Evolutionary conservation across 64 coral and sea anemone species (phyloP), one percentile per base, ranked within the genome.

Genomic region (Montipora sp.): DNA sequence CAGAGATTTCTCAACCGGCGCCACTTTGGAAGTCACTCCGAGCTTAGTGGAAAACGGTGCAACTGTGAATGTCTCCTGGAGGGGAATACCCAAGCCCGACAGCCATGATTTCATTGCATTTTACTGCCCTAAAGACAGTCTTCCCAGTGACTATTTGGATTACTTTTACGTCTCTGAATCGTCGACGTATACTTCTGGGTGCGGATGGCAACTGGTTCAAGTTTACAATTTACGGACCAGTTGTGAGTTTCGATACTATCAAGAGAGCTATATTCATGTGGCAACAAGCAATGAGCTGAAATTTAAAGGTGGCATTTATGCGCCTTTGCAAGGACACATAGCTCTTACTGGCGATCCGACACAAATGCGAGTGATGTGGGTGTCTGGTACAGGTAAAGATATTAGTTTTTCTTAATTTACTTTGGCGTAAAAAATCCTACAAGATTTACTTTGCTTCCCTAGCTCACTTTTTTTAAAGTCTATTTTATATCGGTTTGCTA

Each of bases 301-400:
- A 22, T 98, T 98, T 80, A 73, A 89, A 18, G 86, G 90, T 60
- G 96, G 96, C 1, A 20, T 88, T 23, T 46, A 91, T 45, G 58
- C 65, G n/a, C 96, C 96, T 7, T 71, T 95, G 22, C 92, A 94
- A 74, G 85, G 93, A 12, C 96, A 95, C 78, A 74, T 98, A 16
- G 89, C 96, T 46, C 75, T 98, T 18, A 98, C 96, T 68, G 96
- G 93, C 3, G 73, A 95, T 67, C 96, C 96, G 4, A 87, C 89
- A 20, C 75, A 98, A 51, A 98, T 98, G 93, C 84, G 86, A 93
- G 84, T 98, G 19, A 98, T 95, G 93, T 98, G 96, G 96, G 77
- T 84, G 2, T 98, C 96, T 11, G 93, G 95, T 19, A 91, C 95
- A 96, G 92, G 92, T 91, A 80, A 79, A 23, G 47, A 16, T 87